phyloP scores from a whole-genome alignment of 2,888 invertebrate species.

The Polyploca ridens region DNA sequence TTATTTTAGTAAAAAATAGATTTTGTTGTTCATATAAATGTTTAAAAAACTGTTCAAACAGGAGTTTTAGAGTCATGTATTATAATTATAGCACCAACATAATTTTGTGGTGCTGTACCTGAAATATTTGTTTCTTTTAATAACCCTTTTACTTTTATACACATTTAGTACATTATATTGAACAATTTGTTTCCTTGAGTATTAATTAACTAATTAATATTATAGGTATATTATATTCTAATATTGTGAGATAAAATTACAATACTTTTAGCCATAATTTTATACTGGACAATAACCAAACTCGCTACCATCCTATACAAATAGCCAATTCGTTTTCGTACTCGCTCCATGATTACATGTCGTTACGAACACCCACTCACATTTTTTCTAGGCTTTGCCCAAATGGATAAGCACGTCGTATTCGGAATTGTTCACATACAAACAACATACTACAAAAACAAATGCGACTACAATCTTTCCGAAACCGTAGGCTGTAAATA shows the following conservation, averaged over 20 bases:
- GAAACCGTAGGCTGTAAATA: background rate
- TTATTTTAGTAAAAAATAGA: background rate
- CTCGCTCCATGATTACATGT: conserved; percentile 3
- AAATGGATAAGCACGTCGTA: conserved; percentile 1
- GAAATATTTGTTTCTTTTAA: too few relatives aligned
- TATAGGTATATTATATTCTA: too few relatives aligned
- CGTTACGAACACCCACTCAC: conserved; percentile 10
- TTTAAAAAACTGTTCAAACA: background rate
- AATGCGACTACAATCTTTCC: background rate
- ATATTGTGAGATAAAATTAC: too few relatives aligned
- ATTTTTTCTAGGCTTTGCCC: conserved; percentile 4
- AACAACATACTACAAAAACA: conserved; percentile 2
- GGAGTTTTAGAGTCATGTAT: too few relatives aligned
- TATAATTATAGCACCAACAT: too few relatives aligned
- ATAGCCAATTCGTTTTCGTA: conserved; percentile 1
- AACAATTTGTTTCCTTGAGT: too few relatives aligned
- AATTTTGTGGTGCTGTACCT: too few relatives aligned
- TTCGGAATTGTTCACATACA: background rate
- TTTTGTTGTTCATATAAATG: background rate
- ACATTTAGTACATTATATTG: too few relatives aligned
- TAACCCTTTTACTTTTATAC: too few relatives aligned
- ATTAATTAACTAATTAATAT: too few relatives aligned
- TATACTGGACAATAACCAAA: background rate
- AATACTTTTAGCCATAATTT: too few relatives aligned
- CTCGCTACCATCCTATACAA: background rate